phyloP scores from a whole-genome alignment of 2,113 vertebrate species.

The Pyrgilauda ruficollis region DNA sequence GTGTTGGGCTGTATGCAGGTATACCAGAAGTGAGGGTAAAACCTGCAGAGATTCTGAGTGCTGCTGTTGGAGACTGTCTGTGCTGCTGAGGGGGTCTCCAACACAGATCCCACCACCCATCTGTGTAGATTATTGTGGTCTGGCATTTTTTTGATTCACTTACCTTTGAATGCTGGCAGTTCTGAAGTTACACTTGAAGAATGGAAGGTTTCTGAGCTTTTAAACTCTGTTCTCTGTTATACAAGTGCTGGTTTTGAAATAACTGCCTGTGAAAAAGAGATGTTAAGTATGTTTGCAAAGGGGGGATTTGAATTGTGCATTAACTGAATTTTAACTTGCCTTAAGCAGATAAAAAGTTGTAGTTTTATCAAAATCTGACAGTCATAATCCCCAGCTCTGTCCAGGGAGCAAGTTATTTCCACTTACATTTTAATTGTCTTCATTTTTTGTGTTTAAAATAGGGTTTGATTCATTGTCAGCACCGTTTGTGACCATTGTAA shows the following conservation, averaged over 20 bases:
- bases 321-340: not conserved
- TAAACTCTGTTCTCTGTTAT: not conserved
- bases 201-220: not conserved
- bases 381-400: not conserved
- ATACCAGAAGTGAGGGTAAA: not conserved
- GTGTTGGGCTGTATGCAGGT: not conserved
- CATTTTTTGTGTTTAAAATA: not conserved
- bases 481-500: not conserved
- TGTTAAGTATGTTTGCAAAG: not conserved
- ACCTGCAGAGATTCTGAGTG: not conserved
- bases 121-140: not conserved
- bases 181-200: not conserved
- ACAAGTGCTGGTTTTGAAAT: not conserved
- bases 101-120: not conserved
- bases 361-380: not conserved
- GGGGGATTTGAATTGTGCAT: not conserved
- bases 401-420: not conserved
- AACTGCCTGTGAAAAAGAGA: not conserved
- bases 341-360: not conserved
- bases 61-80: not conserved
- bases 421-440: not conserved
- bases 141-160: not conserved
- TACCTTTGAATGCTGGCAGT: not conserved
- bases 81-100: not conserved
- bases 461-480: not conserved